Base-by-base conservation (phyloP, 1,140 invertebrate species). In the Ericerus pela region DNA sequence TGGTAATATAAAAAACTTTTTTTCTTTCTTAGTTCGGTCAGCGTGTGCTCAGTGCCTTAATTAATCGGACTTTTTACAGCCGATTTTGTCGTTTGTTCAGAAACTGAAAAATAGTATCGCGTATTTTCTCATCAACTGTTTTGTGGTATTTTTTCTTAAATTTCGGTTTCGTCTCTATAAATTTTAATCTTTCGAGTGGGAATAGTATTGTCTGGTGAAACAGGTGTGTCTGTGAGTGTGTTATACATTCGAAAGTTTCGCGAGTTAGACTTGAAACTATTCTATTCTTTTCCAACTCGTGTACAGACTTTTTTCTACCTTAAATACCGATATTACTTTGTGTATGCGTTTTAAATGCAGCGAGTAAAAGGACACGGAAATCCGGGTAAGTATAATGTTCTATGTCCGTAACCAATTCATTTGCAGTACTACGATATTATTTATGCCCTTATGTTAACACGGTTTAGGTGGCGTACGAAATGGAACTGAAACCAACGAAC, bases 301-400 rank as follows among this genome's bases (percentile, higher is more conserved):
- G 41, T 47, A 54, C 43, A 36, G 47, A 54, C 52, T 54, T 52
- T 24, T 38, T 53, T 26, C 38, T 58, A n/a, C 56, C 30, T 54
- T 54, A 47, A 22, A 53, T 53, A 54, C 57, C 53, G 53, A 41
- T 64, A 61, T 62, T 65, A 62, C 59, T 66, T 58, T 51, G 51
- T 62, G 53, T 47, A 53, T 47, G 38, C 18, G 41, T 38, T 62
- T 60, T 31, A 52, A 53, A 61, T 73, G 68, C 76, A 88, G 84
- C 84, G 84, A 80, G 86, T 86, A 82, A 88, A 86, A 85, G 84
- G 84, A 79, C 84, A 85, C 79, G 79, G 82, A 75, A 85, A 84
- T 72, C 78, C 80, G 80, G 79, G 79, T 80, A 78, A 54, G 52
- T 60, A 53, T 47, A 29, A 27, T 54, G 22, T 18, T 29, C 31